Base-by-base conservation (phyloP, 2,797 vertebrate species). In the Apogon hyalosoma region DNA sequence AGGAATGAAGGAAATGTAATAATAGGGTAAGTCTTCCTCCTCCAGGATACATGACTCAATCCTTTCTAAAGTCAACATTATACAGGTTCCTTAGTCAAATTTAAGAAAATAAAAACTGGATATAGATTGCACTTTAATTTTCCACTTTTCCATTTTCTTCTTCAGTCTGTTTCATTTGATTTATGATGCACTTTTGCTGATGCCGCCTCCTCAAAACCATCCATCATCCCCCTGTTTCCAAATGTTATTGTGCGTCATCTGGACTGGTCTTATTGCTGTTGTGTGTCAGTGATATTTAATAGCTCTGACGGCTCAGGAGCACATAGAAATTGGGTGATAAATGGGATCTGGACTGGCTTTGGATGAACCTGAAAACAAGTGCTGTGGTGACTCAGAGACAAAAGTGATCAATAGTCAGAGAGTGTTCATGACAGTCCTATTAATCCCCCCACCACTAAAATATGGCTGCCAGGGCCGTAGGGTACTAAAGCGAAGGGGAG, bases 351-450 rank as follows among this genome's bases (percentile, higher is more conserved):
- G 57, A 36, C 11, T 55, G 50, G 49, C 40, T 69, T 41, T 64
- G 19, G 46, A 42, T 60, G 12, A 62, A 63, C 69, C 45, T 50
- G 7, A 31, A 51, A 56, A 15, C 54, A 55, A 24, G 62, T 3
- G 1, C 51, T 47, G 63, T 68, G 45, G 73, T 65, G 79, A 83
- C 83, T 87, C 77, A 14, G 69, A 75, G 69, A 75, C 68, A 31
- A 4, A 18, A 2, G 6, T 48, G 72, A 91, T 90, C 88, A 84
- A 88, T 90, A 83, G 40, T 54, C 59, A 80, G 68, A 79, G 62
- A 47, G 73, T 24, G 45, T 72, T 60, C 54, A 31, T 14, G 73
- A 78, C 78, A 67, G 70, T 60, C 33, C 57, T 73, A 75, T 86
- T 79, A 84, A 80, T 88, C 69, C 21, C 21, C 21, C 21, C 4